These are phyloP conservation scores for Aphidius ervi DNA, from an alignment of 1,140 invertebrate species.

Conservation along the genomic window DNA sequence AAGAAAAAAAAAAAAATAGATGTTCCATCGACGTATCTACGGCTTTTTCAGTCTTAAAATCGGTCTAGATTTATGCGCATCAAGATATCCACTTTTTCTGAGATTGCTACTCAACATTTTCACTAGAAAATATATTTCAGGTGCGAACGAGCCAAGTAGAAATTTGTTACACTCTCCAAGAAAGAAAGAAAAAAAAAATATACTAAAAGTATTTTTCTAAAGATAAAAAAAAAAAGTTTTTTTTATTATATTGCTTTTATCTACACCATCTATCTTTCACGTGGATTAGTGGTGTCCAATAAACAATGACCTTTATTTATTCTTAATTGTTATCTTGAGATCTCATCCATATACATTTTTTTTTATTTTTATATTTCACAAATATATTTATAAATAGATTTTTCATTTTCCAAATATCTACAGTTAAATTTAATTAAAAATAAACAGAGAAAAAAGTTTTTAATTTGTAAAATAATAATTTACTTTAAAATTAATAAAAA, in stretches of 20 bases:
- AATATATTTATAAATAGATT: too few species aligned
- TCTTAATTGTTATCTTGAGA: too few species aligned
- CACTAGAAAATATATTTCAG: slow-evolving; percentile 32
- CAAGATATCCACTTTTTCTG: slow-evolving; percentile 30
- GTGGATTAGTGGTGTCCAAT: too few species aligned
- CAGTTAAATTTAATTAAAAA: too few species aligned
- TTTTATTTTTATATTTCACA: too few species aligned
- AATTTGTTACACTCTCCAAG: slow-evolving; percentile 18
- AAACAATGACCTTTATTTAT: too few species aligned
- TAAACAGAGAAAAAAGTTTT: too few species aligned
- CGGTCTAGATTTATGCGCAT: slow-evolving; percentile 39
- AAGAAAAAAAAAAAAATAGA: slow-evolving; percentile 5
- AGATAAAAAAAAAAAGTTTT: slow-evolving; percentile 19
- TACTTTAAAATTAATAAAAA: too few species aligned
- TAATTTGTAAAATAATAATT: too few species aligned
- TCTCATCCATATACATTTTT: too few species aligned
- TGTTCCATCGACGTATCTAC: slow-evolving; percentile 17
- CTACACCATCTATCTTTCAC: too few species aligned
- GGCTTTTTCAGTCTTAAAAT: slow-evolving; percentile 27
- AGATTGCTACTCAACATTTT: slow-evolving; percentile 28
- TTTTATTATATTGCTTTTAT: neutral
- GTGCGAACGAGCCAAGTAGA: slow-evolving; percentile 24
- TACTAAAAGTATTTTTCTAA: slow-evolving; percentile 11
- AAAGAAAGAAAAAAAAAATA: slow-evolving; percentile 1
- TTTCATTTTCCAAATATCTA: too few species aligned